These are phyloP conservation scores for Drosophila mayaguana DNA, from an alignment of 2,888 invertebrate genomes.

Conservation along the genomic window DNA sequence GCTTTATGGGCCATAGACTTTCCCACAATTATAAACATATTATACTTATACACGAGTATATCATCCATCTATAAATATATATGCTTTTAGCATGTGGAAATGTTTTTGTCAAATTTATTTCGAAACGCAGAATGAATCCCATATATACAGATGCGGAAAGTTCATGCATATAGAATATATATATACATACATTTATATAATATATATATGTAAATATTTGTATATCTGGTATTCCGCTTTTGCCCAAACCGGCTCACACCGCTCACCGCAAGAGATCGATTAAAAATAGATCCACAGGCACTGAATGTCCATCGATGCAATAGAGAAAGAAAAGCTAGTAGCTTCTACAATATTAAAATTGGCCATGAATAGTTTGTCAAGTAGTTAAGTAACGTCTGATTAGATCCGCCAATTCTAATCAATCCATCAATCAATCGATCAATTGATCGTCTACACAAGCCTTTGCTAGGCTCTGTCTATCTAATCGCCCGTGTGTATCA, in stretches of 20 bases:
- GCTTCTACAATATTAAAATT: background rate
- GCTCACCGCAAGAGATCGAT: constrained; percentile 28
- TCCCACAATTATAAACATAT: background rate
- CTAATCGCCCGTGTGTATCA: constrained; percentile 33
- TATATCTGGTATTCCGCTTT: constrained; percentile 20
- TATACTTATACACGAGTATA: constrained; percentile 4
- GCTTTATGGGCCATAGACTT: constrained; percentile 13
- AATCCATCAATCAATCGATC: background rate
- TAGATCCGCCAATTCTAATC: background rate
- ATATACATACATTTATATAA: constrained; percentile 11
- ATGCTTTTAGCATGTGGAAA: constrained; percentile 17
- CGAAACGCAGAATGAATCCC: constrained; percentile 58
- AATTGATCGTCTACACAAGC: background rate
- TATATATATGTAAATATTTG: constrained; percentile 9
- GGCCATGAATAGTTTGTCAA: background rate
- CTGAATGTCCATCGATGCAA: constrained; percentile 8
- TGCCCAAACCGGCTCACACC: constrained; percentile 57
- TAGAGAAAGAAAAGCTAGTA: background rate
- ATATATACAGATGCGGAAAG: constrained; percentile 22
- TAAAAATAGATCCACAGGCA: constrained; percentile 48
- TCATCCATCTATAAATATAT: constrained; percentile 5
- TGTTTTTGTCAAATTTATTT: constrained; percentile 54
- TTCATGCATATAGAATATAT: constrained; percentile 13
- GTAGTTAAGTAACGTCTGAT: background rate
- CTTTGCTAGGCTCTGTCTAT: constrained; percentile 26